Base-by-base conservation (phyloP, 2,113 vertebrate species). In the Butastur rufipennis region DNA sequence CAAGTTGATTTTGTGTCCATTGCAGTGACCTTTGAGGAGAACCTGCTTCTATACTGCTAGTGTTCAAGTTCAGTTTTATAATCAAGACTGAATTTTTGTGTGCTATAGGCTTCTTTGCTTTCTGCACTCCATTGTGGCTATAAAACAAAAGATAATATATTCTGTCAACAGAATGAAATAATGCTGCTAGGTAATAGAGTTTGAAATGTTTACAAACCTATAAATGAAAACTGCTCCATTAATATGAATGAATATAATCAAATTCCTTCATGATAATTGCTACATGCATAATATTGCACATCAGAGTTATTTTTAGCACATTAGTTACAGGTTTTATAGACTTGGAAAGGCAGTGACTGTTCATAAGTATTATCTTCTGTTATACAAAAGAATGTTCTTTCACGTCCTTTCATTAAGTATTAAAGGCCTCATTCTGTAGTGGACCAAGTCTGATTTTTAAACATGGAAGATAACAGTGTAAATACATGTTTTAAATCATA, bases 161-260 rank as follows among this genome's bases (percentile, higher is more conserved):
- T 95, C 95, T 98, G 95, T 97, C 97, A 96, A 96, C 38, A 87
- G 90, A 95, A 79, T 95, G 95, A 97, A 97, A 96, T 97, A 97
- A 97, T 91, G 53, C 81, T 94, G 61, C 48, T 81, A 96, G 94
- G 86, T 97, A 98, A 97, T 97, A 97, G 97, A 97, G 71, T 97
- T 90, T 96, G 96, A 98, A 97, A 96, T 97, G 97, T 98, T 98
- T 98, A 98, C 95, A 98, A 97, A 98, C 91, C 61, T 93, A 95
- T 96, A 97, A 98, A 94, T 97, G 96, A 98, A 98, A 97, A 95
- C 45, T 80, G 50, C 32, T 86, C 52, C 61, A 94, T 96, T 98
- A 97, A 96, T 97, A 97, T 95, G 91, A 97, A 97, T 94, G 81
- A 95, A 96, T 93, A 95, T 96, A 97, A 97, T 98, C 93, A 98